phyloP scores from a whole-genome alignment of 1,140 invertebrate species.

The Brachionus sp. region DNA sequence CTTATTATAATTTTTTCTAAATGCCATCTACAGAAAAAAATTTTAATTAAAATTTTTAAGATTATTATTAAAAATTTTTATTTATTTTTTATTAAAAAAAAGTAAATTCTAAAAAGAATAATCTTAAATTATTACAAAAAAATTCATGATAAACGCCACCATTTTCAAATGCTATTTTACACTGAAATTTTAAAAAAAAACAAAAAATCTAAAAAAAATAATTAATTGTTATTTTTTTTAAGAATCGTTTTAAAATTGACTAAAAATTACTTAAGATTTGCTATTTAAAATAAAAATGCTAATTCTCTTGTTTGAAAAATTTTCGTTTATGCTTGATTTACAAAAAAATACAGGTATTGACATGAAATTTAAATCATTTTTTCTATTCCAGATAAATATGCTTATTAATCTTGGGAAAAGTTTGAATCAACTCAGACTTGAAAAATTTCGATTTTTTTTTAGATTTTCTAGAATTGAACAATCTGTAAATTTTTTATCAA shows the following conservation, averaged over 20 bases:
- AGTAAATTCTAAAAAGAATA: no score
- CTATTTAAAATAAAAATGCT: background rate
- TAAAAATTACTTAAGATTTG: background rate
- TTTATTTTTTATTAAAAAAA: no score
- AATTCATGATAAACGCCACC: no score
- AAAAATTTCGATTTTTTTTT: conserved; percentile 12
- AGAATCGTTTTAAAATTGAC: background rate
- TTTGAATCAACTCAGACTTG: background rate
- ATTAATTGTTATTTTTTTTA: no score
- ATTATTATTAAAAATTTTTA: no score
- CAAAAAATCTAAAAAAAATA: no score
- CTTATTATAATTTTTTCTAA: no score
- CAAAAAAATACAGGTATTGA: background rate
- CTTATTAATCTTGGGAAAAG: background rate
- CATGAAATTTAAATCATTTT: background rate
- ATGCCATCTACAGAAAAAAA: no score
- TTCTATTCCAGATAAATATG: background rate
- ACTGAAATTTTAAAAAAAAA: no score
- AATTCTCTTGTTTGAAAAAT: background rate
- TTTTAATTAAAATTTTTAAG: no score
- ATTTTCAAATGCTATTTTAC: no score
- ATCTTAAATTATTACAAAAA: no score
- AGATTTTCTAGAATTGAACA: background rate
- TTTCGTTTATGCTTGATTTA: background rate
- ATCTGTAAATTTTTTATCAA: background rate